Evolutionary conservation across 2,797 vertebrate species (phyloP).

Genomic region (Pterois miles): DNA sequence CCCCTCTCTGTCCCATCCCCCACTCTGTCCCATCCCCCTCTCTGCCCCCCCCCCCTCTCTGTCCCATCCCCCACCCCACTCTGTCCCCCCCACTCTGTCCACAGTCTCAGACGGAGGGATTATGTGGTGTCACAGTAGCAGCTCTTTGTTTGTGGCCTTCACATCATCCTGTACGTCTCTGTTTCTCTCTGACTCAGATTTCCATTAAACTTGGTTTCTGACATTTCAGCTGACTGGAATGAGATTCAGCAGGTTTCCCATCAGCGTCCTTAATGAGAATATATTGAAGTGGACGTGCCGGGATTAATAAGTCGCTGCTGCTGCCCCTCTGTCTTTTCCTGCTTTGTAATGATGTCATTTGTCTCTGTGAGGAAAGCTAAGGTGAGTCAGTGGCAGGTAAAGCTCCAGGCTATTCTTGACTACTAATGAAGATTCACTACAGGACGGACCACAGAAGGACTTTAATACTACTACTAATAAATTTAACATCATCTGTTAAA

Average conservation of each 20-base stretch:
- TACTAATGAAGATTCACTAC: not conserved
- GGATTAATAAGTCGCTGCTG: not conserved
- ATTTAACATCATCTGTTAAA: not conserved
- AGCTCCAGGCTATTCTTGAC: not conserved
- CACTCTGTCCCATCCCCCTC: no score
- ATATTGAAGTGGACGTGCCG: not conserved
- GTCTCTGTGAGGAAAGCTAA: not conserved
- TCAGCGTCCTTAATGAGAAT: not conserved
- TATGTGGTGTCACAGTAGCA: slow-evolving; percentile 44
- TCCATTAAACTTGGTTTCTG: not conserved
- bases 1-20: no score
- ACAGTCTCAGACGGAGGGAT: slow-evolving; percentile 35
- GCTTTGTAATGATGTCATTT: not conserved
- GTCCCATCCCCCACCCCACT: no score
- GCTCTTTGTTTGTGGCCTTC: slow-evolving; percentile 43
- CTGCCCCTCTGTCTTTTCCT: not conserved
- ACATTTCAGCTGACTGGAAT: not conserved
- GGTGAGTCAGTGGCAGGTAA: not conserved
- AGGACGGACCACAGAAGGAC: no score
- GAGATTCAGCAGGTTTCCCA: not conserved
- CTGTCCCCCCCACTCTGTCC: no score
- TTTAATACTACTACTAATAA: no score
- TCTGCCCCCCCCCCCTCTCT: no score
- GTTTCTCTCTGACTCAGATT: not conserved
- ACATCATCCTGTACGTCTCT: slow-evolving; percentile 11